Conservation (phyloP, 2,113 vertebrate genomes). For the Pycnonotus jocosus region DNA sequence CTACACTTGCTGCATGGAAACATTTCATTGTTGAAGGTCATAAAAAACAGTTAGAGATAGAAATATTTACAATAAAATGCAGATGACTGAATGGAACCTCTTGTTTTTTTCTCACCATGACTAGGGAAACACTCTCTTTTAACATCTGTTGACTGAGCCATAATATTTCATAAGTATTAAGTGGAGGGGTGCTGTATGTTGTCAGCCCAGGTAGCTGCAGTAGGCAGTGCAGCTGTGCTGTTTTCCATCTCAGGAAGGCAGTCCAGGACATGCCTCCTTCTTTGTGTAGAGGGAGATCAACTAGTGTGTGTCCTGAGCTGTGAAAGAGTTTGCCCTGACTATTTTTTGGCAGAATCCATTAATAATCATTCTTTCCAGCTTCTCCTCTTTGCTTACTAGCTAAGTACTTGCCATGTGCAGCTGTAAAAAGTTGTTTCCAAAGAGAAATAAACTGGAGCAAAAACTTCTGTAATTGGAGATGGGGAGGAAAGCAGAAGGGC, state of each 20-base stretch:
- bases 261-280: neutral
- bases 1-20: neutral
- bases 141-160: neutral
- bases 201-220: neutral
- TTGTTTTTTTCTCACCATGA: neutral
- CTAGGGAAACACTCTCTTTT: fast-evolving
- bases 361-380: slow-evolving; percentile 45
- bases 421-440: slow-evolving; percentile 62
- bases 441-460: slow-evolving; percentile 34
- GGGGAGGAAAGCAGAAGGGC: neutral
- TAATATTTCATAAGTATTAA: neutral
- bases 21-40: fast-evolving
- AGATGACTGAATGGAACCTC: neutral
- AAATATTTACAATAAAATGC: neutral
- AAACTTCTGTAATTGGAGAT: slow-evolving; percentile 11
- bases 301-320: neutral
- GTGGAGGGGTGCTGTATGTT: neutral
- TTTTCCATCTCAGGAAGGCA: neutral
- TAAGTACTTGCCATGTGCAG: slow-evolving; percentile 53
- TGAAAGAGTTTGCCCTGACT: neutral
- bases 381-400: neutral
- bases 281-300: neutral
- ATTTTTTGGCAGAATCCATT: neutral
- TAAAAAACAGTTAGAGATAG: neutral
- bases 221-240: fast-evolving